Evolutionary conservation across 2,113 vertebrate genomes (phyloP).

Genomic region (Ramphastos sulfuratus): DNA sequence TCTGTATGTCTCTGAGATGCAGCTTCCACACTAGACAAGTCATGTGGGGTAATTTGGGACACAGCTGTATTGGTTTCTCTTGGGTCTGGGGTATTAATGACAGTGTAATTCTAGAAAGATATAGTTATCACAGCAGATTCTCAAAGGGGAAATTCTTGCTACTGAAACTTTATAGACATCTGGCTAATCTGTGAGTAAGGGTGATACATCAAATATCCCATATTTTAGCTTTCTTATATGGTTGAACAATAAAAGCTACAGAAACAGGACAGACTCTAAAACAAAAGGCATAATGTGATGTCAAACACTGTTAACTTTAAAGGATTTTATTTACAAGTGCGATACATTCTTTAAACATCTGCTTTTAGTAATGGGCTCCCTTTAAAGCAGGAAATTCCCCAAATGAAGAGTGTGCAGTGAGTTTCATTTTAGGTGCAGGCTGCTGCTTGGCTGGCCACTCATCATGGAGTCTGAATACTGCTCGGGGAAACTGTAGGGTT

Average conservation of each 20-base stretch:
- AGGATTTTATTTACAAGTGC: neutral
- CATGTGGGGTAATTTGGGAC: neutral
- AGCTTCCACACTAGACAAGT: neutral
- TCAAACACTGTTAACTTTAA: neutral
- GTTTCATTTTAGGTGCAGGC: neutral
- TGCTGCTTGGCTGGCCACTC: neutral
- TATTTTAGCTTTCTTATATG: neutral
- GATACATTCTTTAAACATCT: neutral
- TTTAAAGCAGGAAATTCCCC: neutral
- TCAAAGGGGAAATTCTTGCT: neutral
- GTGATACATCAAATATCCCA: neutral
- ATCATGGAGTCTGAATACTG: neutral
- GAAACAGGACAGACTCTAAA: neutral
- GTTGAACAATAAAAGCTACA: neutral
- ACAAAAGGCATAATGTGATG: neutral
- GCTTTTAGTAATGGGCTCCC: neutral
- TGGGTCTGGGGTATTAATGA: neutral
- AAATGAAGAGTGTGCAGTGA: neutral
- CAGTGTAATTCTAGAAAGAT: neutral
- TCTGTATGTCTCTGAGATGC: neutral
- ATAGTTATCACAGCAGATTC: neutral
- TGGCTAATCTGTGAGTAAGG: neutral
- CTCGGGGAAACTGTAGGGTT: neutral
- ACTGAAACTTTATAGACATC: neutral
- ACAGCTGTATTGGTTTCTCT: neutral